Percentiles rank a stretch among this genome's conserved stretches.
These are phyloP conservation scores for Blastomussa wellsi DNA, from an alignment of 92 coral and sea anemone species.

Conservation along the genomic window DNA sequence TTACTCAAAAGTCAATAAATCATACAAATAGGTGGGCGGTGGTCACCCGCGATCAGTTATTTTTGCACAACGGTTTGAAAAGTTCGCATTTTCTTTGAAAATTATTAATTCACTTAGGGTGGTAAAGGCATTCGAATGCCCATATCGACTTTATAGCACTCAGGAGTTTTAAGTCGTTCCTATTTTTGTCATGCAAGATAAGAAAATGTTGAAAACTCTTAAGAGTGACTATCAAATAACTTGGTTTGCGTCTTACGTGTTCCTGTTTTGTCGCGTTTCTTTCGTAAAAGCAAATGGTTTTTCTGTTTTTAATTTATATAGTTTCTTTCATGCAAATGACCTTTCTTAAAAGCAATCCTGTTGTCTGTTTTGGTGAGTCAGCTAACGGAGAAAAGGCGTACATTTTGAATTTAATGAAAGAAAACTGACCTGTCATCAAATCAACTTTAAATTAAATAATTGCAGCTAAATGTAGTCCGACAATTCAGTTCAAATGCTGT, in stretches of 20 bases:
- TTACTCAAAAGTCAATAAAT: neutral
- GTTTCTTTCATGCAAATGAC: neutral
- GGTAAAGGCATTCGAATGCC: neutral
- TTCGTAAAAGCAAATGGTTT: neutral
- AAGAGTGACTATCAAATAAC: neutral
- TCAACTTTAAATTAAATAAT: neutral
- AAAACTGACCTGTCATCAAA: neutral
- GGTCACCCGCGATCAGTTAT: neutral
- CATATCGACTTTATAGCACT: neutral
- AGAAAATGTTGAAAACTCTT: neutral
- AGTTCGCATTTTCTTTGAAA: neutral
- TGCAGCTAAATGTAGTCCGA: neutral
- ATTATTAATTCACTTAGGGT: neutral
- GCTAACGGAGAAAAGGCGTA: neutral
- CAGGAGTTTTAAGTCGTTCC: neutral
- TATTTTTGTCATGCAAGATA: neutral
- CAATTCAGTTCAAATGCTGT: neutral
- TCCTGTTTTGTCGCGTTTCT: constrained; percentile 1
- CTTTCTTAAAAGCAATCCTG: neutral
- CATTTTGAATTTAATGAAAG: neutral
- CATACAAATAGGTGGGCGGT: neutral
- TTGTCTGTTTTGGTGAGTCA: neutral
- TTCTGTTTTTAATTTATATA: neutral
- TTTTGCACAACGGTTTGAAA: neutral
- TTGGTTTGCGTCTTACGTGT: neutral